Conservation (phyloP, 2,113 vertebrate genomes). For the Anthoscopus minutus region DNA sequence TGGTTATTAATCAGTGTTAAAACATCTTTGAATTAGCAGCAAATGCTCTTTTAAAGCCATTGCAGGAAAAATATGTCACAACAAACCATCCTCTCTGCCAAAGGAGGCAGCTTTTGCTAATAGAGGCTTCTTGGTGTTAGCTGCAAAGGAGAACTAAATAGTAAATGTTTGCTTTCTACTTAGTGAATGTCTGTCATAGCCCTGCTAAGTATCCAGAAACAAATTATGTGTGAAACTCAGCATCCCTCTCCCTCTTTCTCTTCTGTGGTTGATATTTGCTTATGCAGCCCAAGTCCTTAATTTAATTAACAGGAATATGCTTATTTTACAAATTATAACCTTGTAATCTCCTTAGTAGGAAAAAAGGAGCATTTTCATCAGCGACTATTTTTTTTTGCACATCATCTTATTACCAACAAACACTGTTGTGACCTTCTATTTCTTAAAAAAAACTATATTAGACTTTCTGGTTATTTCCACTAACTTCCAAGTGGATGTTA, state of each 20-base stretch:
- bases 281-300: conserved; percentile 38
- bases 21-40: neutral
- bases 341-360: conserved; percentile 23
- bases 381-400: neutral
- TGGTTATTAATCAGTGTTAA: neutral
- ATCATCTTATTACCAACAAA: neutral
- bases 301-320: conserved; percentile 60
- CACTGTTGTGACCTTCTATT: neutral
- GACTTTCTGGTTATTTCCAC: neutral
- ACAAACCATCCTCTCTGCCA: neutral
- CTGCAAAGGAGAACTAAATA: neutral
- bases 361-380: neutral
- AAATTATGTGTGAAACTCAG: conserved; percentile 65
- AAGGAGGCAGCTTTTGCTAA: neutral
- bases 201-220: conserved; percentile 50
- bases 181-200: conserved; percentile 40
- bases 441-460: neutral
- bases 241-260: neutral
- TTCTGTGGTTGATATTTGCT: conserved; percentile 49
- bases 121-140: neutral
- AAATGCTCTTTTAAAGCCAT: neutral
- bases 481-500: neutral
- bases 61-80: neutral
- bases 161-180: conserved; percentile 29
- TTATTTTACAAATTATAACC: conserved; percentile 69